Percentiles rank a stretch among this genome's conserved stretches.
phyloP scores from a whole-genome alignment of 1,140 invertebrate species.

The Acromyrmex heyeri region DNA sequence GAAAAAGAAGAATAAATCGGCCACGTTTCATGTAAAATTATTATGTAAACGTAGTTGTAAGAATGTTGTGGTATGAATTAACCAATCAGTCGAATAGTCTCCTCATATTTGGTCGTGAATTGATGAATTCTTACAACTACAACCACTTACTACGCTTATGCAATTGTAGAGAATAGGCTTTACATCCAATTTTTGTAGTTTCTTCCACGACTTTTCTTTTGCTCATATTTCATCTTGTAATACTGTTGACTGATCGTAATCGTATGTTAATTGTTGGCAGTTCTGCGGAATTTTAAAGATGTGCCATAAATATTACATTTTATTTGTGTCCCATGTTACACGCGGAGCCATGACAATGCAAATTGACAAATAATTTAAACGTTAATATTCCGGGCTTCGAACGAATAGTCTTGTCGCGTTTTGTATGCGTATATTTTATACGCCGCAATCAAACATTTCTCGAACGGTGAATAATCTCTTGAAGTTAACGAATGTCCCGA shows the following conservation, averaged over 20 bases:
- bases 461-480: not conserved
- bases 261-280: not conserved
- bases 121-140: too few relatives aligned
- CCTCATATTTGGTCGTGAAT: too few relatives aligned
- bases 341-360: not conserved
- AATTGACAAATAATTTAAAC: constrained; percentile 46
- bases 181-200: not conserved
- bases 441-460: constrained; percentile 7
- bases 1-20: not conserved
- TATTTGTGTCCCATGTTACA: not conserved
- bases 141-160: too few relatives aligned
- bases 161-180: too few relatives aligned
- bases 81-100: too few relatives aligned
- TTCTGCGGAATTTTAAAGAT: not conserved
- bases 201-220: not conserved
- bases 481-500: constrained; percentile 43
- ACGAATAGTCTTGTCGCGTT: not conserved
- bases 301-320: not conserved
- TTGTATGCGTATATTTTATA: not conserved
- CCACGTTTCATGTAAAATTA: not conserved
- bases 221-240: not conserved
- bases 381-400: not conserved
- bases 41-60: too few relatives aligned
- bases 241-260: not conserved
- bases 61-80: too few relatives aligned